Evolutionary conservation across 2,113 vertebrate genomes (phyloP).

Genomic region (Poeciliopsis retropinna): DNA sequence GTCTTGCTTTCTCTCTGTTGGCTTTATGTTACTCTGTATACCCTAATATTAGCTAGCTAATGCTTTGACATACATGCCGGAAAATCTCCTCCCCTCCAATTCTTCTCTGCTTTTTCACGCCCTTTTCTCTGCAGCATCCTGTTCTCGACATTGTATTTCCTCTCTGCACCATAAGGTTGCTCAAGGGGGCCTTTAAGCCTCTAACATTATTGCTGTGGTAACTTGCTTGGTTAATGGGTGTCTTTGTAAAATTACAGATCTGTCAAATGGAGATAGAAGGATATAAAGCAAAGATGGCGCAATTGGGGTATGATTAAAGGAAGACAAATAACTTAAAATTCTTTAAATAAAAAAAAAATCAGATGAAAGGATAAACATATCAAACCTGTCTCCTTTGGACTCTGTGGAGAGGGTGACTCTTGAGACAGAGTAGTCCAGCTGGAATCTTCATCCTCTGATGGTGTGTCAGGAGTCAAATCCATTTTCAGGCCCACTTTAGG

Average conservation of each 20-base stretch:
- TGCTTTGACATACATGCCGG: constrained; percentile 19
- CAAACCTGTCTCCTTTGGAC: constrained; percentile 89
- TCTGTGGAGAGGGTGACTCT: constrained; percentile 89
- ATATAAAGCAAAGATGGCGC: constrained; percentile 6
- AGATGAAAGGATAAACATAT: constrained; percentile 20
- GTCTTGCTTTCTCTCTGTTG: constrained; percentile 2
- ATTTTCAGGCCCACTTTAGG: constrained; percentile 90
- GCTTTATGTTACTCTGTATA: constrained; percentile 15
- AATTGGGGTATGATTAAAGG: constrained; percentile 27
- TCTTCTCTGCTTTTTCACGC: constrained; percentile 2
- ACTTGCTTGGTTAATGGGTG: constrained; percentile 26
- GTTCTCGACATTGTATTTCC: constrained; percentile 22
- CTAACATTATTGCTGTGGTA: constrained; percentile 40
- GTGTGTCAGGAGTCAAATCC: constrained; percentile 84
- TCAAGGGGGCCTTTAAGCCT: constrained; percentile 45
- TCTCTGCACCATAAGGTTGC: constrained; percentile 48
- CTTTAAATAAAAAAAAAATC: not conserved
- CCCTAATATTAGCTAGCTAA: not conserved
- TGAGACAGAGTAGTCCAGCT: constrained; percentile 98
- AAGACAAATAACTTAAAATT: constrained; percentile 18
- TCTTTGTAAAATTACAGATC: constrained; percentile 50
- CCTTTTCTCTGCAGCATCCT: constrained; percentile 34
- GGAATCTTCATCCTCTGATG: constrained; percentile 96
- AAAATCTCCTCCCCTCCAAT: not conserved
- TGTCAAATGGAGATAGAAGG: constrained; percentile 23